Conservation (phyloP, 1,140 invertebrate species). For the Hestina assimilis region DNA sequence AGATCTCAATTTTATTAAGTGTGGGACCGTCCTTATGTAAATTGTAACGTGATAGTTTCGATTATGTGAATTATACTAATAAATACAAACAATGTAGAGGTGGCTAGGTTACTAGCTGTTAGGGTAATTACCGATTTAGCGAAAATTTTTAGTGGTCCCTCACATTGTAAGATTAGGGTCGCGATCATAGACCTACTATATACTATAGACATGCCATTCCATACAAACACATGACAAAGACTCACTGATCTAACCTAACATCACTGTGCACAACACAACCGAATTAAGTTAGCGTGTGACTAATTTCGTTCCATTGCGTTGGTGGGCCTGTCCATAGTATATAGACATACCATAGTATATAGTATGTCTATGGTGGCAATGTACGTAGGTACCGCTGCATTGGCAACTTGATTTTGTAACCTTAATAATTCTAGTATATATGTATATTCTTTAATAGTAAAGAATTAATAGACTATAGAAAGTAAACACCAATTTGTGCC, state of each 20-base stretch:
- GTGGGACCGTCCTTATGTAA: slow-evolving; percentile 75
- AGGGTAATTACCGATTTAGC: slow-evolving; percentile 68
- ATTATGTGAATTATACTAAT: slow-evolving; percentile 40
- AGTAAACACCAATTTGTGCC: slow-evolving; percentile 11
- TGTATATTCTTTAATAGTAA: neutral
- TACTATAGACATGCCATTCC: too few species aligned
- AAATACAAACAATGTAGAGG: slow-evolving; percentile 42
- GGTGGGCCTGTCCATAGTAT: too few species aligned
- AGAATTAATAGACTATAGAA: neutral
- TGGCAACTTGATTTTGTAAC: slow-evolving; percentile 51
- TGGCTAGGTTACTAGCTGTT: slow-evolving; percentile 59
- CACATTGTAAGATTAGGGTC: slow-evolving; percentile 54
- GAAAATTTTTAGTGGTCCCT: slow-evolving; percentile 65
- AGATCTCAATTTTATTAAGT: slow-evolving; percentile 71
- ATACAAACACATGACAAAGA: too few species aligned
- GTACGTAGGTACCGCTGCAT: slow-evolving; percentile 54
- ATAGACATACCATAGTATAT: too few species aligned
- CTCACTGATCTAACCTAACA: too few species aligned
- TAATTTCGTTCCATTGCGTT: too few species aligned
- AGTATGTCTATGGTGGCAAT: slow-evolving; percentile 52
- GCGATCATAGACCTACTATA: too few species aligned
- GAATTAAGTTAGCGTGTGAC: too few species aligned
- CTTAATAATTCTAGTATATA: neutral
- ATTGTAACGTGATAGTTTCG: slow-evolving; percentile 65
- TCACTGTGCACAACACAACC: too few species aligned